These are phyloP conservation scores for Apostichopus japonicus DNA, from an alignment of 35 echinoderm and acorn worm species.

Conservation along the genomic window DNA sequence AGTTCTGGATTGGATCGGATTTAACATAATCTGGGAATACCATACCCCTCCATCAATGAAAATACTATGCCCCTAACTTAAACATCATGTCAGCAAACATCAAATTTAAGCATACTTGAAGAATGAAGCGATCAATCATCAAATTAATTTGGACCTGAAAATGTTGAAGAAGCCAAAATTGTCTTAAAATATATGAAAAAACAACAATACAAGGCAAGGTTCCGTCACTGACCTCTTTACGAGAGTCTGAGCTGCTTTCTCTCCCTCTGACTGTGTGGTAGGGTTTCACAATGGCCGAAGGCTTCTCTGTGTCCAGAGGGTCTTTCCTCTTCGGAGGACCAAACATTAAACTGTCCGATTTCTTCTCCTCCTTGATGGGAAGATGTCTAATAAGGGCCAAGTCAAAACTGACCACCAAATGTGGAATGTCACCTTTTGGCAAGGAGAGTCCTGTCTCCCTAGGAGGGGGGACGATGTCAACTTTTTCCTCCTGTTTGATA, in stretches of 20 bases:
- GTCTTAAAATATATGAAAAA: no score
- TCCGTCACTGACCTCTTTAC: slow-evolving; percentile 39
- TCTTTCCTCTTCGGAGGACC: slow-evolving; percentile 50
- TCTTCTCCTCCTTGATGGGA: slow-evolving; percentile 41
- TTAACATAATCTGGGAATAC: no score
- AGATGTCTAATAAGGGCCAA: slow-evolving; percentile 34
- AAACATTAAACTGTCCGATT: slow-evolving; percentile 6
- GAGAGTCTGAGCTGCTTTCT: slow-evolving; percentile 40
- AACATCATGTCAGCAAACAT: no score
- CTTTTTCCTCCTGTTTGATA: slow-evolving; percentile 41
- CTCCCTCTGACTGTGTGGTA: slow-evolving; percentile 41
- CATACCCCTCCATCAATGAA: no score
- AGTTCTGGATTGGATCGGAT: no score
- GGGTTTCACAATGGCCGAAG: slow-evolving; percentile 59
- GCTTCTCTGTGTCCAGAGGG: slow-evolving; percentile 51
- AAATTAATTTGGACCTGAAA: no score
- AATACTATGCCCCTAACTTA: no score
- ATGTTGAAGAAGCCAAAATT: no score
- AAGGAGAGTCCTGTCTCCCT: slow-evolving; percentile 35
- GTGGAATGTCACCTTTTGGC: slow-evolving; percentile 56
- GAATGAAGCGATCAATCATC: no score
- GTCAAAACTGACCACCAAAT: slow-evolving; percentile 54
- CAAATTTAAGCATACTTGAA: no score
- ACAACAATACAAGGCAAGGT: no score
- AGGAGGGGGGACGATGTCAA: not conserved